These are phyloP conservation scores for Semibalanus balanoides DNA, from an alignment of 1,140 invertebrate genomes.

Conservation along the genomic window DNA sequence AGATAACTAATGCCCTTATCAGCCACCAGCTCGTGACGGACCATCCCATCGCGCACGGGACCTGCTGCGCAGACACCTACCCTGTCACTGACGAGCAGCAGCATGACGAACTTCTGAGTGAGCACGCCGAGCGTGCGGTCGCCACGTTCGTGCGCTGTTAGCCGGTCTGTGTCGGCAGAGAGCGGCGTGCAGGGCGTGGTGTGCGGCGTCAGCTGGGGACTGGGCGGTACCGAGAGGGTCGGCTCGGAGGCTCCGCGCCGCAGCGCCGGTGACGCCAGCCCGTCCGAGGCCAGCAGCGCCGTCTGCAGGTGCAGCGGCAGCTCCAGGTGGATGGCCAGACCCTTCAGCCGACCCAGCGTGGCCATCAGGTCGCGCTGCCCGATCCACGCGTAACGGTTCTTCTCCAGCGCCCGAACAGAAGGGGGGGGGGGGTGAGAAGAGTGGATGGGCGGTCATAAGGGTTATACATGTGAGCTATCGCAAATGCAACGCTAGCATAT, in stretches of 20 bases:
- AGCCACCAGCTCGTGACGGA: too few relatives aligned
- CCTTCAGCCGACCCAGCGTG: not conserved
- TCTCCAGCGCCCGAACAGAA: not conserved
- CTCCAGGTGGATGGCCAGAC: not conserved
- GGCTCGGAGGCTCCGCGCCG: not conserved
- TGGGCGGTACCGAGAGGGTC: too few relatives aligned
- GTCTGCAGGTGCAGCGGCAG: not conserved
- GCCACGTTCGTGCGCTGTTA: slow-evolving; percentile 10
- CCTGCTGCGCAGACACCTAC: slow-evolving; percentile 39
- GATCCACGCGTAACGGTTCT: not conserved
- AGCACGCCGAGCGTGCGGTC: slow-evolving; percentile 50
- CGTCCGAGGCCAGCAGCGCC: not conserved
- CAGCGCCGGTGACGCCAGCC: not conserved
- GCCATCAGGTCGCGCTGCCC: not conserved
- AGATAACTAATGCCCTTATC: too few relatives aligned
- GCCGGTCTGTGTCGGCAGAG: too few relatives aligned
- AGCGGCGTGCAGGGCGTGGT: too few relatives aligned
- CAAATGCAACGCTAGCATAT: too few relatives aligned
- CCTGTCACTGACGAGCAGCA: slow-evolving; percentile 48
- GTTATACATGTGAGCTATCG: too few relatives aligned
- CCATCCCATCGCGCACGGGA: too few relatives aligned
- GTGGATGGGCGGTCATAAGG: too few relatives aligned
- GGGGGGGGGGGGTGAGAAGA: too few relatives aligned
- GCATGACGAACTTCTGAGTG: slow-evolving; percentile 55
- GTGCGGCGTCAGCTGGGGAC: too few relatives aligned